Evolutionary conservation across 2,797 vertebrate genomes (phyloP), one percentile per base, ranked within the genome.

Genomic region (Hoplostethus mediterraneus): DNA sequence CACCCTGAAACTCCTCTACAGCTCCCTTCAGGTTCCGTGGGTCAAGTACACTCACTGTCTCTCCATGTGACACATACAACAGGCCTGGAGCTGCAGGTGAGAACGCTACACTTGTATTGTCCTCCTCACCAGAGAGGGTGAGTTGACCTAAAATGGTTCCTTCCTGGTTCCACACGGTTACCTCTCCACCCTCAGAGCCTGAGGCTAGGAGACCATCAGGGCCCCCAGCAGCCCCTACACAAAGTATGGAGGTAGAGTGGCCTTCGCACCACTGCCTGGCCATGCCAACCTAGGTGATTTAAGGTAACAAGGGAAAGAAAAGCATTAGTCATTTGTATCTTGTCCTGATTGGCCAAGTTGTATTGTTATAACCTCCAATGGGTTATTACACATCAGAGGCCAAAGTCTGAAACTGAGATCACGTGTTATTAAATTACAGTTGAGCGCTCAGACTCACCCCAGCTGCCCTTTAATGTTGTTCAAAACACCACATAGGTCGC

Each of bases 171-270:
- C 98, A 99, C 13, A 96, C 75, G 0, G 92, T 89, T 53, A 99
- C 93, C 67, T 96, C 94, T 2, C 98, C 97, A 2, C 87, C 87
- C 85, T 99, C 97, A 0, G 95, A 96, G 1, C 97, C 97, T 0
- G 97, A 98, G 17, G 94, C 97, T 5, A 98, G 89, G 40, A 97
- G 81, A 30, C 94, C 94, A 0, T 97, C 95, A 0, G 86, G 71
- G 79, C 89, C 95, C 0, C 81, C 88, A 2, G 94, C 90, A 0
- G 90, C 90, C 0, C 81, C 82, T 2, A 97, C 91, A 76, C 97
- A 98, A 58, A 99, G 87, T 16, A 99, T 69, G 5, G 97, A 62
- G 13, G 87, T 86, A 6, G 94, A 94, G 71, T 98, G 97, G 8
- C 96, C 97, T 0, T 87, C 94, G 0, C 30, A 75, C 98, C 98